Evolutionary conservation across 92 coral and sea anemone genomes (phyloP), one percentile per base, ranked within the genome.

Genomic region (Montipora capitata): DNA sequence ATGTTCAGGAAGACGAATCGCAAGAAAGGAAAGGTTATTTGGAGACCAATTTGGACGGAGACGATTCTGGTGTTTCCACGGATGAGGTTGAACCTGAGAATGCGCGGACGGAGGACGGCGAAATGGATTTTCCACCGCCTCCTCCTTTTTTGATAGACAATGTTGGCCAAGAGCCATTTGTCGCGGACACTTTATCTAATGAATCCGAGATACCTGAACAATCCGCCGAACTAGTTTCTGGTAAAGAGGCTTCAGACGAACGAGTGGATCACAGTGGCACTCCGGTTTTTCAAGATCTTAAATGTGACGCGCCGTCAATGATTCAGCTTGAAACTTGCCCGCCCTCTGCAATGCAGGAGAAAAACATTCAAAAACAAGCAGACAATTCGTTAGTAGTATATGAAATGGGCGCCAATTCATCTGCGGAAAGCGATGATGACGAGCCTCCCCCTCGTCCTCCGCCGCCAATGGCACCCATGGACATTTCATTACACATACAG

Each of bases 31-130:
- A 80, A 62, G 84, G 80, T 16, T 92, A 92, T 74, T 51, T 88
- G 68, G 95, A 92, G 79, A 92, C 95, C 35, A 77, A 88, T 20
- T 69, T 92, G 18, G 95, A 92, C 48, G 87, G 87, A 57, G 87
- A 83, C 54, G 87, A 83, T 59, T 83, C 87, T 16, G 87, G 87
- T 10, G 87, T 83, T 18, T 83, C 87, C 6, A 83, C 87, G 40
- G 87, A 83, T 73, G 87, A 83, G 27, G 79, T 83, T 16, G 87
- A 83, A 59, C 79, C 80, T 38, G 85, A 70, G 38, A 68, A 18
- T 42, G 68, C 67, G 74, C 76, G 49, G 14, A 83, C 87, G 16
- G 72, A 83, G 10, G 87, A 83, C 42, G 41, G 40, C 13, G 57
- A 20, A 83, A 59, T 45, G 87, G 79, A 73, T 14, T 57, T 59